These are phyloP conservation scores for Taenaris catops DNA, from an alignment of 2,888 invertebrate genomes.

Conservation along the genomic window DNA sequence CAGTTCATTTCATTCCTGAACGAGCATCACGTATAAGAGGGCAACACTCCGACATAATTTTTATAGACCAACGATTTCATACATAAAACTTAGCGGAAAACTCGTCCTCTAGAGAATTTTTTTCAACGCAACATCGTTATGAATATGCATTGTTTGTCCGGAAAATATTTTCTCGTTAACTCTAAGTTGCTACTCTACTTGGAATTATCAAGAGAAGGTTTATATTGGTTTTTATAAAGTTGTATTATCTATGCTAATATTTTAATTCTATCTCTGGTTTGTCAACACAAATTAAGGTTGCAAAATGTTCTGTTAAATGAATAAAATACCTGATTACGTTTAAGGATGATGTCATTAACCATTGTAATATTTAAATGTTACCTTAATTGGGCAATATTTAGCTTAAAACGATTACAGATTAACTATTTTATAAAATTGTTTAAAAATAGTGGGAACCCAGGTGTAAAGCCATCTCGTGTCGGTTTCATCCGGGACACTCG, in stretches of 20 bases:
- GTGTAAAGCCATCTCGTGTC: no score
- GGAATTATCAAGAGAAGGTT: slow-evolving; percentile 1
- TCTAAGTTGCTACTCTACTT: slow-evolving; percentile 10
- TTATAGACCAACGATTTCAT: slow-evolving; percentile 10
- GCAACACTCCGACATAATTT: slow-evolving; percentile 12
- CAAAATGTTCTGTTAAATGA: no score
- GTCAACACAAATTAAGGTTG: no score
- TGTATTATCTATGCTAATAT: neutral
- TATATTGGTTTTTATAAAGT: slow-evolving; percentile 4
- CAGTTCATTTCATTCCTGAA: slow-evolving; percentile 8
- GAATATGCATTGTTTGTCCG: slow-evolving; percentile 16
- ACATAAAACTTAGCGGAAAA: slow-evolving; percentile 10
- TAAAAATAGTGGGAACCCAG: no score
- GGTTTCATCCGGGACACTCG: no score
- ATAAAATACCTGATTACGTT: no score
- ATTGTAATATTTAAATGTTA: neutral
- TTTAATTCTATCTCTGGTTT: no score
- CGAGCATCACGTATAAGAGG: slow-evolving; percentile 7
- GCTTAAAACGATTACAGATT: no score
- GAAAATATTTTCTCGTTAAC: slow-evolving; percentile 15
- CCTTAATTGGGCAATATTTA: no score
- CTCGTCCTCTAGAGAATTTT: slow-evolving; percentile 13
- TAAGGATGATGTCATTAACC: neutral
- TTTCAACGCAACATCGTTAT: slow-evolving; percentile 13
- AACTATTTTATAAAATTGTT: no score